Evolutionary conservation across 2,113 vertebrate species (phyloP), one percentile per base, ranked within the genome.

Genomic region (Rattus norvegicus): DNA sequence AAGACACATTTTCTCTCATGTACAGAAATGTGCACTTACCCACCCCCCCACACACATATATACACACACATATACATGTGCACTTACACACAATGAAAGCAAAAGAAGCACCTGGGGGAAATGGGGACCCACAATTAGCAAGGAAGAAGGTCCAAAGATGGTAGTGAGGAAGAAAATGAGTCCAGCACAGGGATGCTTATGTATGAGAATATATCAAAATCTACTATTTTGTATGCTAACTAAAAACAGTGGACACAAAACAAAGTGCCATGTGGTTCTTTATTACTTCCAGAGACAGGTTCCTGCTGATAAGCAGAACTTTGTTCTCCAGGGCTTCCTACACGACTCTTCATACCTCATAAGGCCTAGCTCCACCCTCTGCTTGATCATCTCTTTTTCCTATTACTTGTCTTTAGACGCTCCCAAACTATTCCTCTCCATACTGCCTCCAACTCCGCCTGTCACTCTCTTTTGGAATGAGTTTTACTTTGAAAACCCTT

Each of bases 401-500:
- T 80, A 49, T 85, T 94, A 80, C 1, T 61, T 95, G n/a, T 28
- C 52, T 43, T 76, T 86, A 36, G 20, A 95, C 88, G 36, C 52
- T 93, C 86, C 95, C 47, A 69, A 30, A 69, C 14, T 73, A n/a
- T 36, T 96, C 12, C 93, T 30, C 91, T 65, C 79, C 39, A 33
- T 95, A 67, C 54, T 63, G 47, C 54, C 73, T 87, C 30, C 77
- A 96, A 90, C 54, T 95, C 63, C 56, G 13, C 36, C n/a, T 94
- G 19, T 75, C 54, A 84, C 20, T 75, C 69, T 95, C 75, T 95
- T 94, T 49, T 85, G 54, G 88, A 96, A 79, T 52, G 43, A 88
- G 39, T 90, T 89, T 96, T 70, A 14, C 81, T 97, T 81, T 95
- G 81, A 76, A 97, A 97, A 88, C 96, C 61, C 49, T 97, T 92